A percentile compares a stretch with the other conserved stretches of the same genome.
phyloP scores from a whole-genome alignment of 2,797 vertebrate species.

The Cacajao melanocephalus region DNA sequence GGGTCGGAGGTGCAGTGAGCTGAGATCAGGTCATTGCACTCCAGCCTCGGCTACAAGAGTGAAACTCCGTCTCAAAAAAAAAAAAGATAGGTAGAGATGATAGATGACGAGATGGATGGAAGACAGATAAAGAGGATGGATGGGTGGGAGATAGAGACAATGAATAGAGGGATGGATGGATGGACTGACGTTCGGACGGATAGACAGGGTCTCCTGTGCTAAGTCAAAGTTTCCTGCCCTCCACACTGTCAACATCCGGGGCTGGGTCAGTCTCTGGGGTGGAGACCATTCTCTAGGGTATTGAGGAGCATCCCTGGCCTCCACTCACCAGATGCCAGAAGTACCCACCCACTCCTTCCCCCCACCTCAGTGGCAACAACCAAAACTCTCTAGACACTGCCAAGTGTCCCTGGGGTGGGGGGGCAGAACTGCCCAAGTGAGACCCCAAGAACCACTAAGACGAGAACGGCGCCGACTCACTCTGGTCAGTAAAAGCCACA shows the following conservation, averaged over 20 bases:
- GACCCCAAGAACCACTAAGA: not conserved
- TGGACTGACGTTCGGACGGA: too few relatives aligned
- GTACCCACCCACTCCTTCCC: not conserved
- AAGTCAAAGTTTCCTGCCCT: not conserved
- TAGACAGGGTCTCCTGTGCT: not conserved
- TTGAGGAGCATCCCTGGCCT: not conserved
- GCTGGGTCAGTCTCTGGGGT: not conserved
- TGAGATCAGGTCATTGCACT: too few relatives aligned
- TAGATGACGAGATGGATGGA: not conserved
- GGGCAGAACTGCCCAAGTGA: not conserved
- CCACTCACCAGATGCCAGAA: not conserved
- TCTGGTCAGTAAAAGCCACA: not conserved
- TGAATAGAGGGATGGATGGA: not conserved
- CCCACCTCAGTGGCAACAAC: not conserved
- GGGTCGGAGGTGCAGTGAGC: too few relatives aligned
- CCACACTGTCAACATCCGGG: too few relatives aligned
- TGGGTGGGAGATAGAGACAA: not conserved
- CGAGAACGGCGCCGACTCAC: rapidly evolving
- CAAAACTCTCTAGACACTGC: not conserved
- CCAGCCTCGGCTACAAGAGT: too few relatives aligned
- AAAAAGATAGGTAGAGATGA: not conserved
- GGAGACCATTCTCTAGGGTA: not conserved
- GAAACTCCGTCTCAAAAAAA: too few relatives aligned
- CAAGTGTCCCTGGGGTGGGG: not conserved
- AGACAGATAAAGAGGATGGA: not conserved